Conservation (phyloP, 2,797 vertebrate genomes). For the Triplophysa yarkandensis region DNA sequence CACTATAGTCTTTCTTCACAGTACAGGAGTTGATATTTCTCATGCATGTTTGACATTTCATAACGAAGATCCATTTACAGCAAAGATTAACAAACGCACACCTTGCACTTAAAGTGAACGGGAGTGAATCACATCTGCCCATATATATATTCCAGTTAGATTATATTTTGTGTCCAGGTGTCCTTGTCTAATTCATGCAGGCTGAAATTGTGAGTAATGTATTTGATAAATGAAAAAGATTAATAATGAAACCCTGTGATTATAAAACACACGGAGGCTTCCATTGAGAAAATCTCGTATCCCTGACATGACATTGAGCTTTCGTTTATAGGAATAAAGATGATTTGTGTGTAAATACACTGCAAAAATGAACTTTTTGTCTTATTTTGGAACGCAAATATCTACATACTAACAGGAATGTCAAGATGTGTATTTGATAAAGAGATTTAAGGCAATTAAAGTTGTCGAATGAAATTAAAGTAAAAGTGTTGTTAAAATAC, state of each 20-base stretch:
- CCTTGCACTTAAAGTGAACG: not conserved
- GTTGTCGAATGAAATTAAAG: too few relatives aligned
- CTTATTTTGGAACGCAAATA: too few relatives aligned
- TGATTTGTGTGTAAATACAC: not conserved
- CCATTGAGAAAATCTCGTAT: not conserved
- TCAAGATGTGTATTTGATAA: too few relatives aligned
- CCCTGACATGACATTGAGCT: slow-evolving; percentile 3
- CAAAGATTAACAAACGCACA: slow-evolving; percentile 11
- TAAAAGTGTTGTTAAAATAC: too few relatives aligned
- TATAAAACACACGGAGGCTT: slow-evolving; percentile 2
- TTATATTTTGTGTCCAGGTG: not conserved
- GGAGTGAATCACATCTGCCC: not conserved
- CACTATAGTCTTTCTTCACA: not conserved
- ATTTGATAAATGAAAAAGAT: not conserved
- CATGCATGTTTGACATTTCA: slow-evolving; percentile 22
- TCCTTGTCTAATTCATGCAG: slow-evolving; percentile 8
- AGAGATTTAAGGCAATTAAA: too few relatives aligned
- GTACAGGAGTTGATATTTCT: slow-evolving; percentile 2
- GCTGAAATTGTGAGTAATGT: not conserved
- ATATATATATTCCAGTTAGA: slow-evolving; percentile 26
- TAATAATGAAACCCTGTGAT: not conserved
- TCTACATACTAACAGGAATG: too few relatives aligned
- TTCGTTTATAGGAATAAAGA: not conserved
- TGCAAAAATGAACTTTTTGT: not conserved
- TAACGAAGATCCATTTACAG: slow-evolving; percentile 13